These are phyloP conservation scores for Ctena decussata DNA, from an alignment of 2,888 invertebrate species.

Conservation along the genomic window DNA sequence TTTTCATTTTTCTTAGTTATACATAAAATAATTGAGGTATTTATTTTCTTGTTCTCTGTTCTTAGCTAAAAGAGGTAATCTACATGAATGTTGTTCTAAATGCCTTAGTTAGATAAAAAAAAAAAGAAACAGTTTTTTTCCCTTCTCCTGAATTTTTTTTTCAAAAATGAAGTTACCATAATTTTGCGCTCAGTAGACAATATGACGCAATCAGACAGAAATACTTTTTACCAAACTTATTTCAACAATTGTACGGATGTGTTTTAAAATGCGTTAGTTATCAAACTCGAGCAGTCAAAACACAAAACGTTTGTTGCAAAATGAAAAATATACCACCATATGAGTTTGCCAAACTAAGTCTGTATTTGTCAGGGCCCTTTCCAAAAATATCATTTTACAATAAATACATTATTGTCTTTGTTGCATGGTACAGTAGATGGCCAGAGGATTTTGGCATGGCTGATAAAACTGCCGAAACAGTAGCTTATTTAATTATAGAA, in stretches of 20 bases:
- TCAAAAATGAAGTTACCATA: too few relatives aligned
- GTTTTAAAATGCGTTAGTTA: constrained; percentile 32
- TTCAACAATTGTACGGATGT: constrained; percentile 29
- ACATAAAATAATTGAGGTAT: too few relatives aligned
- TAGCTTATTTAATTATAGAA: constrained; percentile 21
- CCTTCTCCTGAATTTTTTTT: too few relatives aligned
- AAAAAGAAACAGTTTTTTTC: too few relatives aligned
- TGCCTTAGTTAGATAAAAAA: too few relatives aligned
- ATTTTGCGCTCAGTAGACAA: too few relatives aligned
- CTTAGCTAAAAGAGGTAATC: too few relatives aligned
- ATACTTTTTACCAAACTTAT: constrained; percentile 44
- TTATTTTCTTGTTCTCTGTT: too few relatives aligned
- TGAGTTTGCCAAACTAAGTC: constrained; percentile 43
- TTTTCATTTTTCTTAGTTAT: too few relatives aligned
- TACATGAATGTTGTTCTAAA: too few relatives aligned
- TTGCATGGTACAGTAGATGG: constrained; percentile 27
- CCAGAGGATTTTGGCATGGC: constrained; percentile 41
- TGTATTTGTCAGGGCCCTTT: constrained; percentile 49
- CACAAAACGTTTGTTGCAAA: constrained; percentile 37
- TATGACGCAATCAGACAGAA: constrained; percentile 42
- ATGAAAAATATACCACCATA: constrained; percentile 58
- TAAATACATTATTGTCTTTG: constrained; percentile 39
- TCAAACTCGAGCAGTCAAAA: constrained; percentile 17
- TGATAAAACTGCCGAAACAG: constrained; percentile 38
- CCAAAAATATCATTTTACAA: constrained; percentile 37